Percentiles rank a stretch among this genome's conserved stretches.
phyloP scores from a whole-genome alignment of 2,888 invertebrate species.

The Thumatha senex region DNA sequence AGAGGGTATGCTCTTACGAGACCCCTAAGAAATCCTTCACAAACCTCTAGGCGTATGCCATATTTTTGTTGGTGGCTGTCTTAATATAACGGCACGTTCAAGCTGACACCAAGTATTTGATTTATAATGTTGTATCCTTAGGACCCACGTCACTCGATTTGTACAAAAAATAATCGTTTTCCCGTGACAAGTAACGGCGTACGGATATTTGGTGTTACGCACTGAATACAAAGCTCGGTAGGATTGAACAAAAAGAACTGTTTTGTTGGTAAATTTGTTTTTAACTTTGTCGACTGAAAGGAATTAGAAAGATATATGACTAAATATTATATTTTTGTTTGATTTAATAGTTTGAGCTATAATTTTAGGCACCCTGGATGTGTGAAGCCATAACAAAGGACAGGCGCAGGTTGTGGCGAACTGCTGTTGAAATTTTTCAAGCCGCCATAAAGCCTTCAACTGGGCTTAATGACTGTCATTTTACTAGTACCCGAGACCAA shows the following conservation, averaged over 20 bases:
- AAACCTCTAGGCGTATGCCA: constrained; percentile 6
- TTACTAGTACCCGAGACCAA: no score
- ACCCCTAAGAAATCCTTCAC: constrained; percentile 11
- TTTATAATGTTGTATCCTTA: constrained; percentile 59
- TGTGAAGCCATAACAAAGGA: no score
- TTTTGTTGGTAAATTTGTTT: not conserved
- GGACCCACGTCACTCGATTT: constrained; percentile 67
- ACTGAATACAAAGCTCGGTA: constrained; percentile 48
- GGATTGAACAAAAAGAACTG: constrained; percentile 3
- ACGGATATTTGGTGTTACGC: constrained; percentile 55
- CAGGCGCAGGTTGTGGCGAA: no score
- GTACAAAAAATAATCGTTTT: constrained; percentile 64
- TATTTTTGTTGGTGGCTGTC: constrained; percentile 23
- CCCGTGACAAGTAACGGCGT: constrained; percentile 48
- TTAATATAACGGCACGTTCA: constrained; percentile 38
- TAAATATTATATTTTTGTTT: no score
- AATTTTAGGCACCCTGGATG: no score
- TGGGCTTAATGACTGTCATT: no score
- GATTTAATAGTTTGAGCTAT: no score
- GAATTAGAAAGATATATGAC: no score
- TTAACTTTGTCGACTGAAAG: no score
- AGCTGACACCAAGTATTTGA: constrained; percentile 48
- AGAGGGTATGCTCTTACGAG: constrained; percentile 16
- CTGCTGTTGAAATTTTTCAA: no score
- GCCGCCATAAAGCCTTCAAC: no score